Evolutionary conservation across 2,888 invertebrate species (phyloP).

Genomic region (Drosophila helvetica): DNA sequence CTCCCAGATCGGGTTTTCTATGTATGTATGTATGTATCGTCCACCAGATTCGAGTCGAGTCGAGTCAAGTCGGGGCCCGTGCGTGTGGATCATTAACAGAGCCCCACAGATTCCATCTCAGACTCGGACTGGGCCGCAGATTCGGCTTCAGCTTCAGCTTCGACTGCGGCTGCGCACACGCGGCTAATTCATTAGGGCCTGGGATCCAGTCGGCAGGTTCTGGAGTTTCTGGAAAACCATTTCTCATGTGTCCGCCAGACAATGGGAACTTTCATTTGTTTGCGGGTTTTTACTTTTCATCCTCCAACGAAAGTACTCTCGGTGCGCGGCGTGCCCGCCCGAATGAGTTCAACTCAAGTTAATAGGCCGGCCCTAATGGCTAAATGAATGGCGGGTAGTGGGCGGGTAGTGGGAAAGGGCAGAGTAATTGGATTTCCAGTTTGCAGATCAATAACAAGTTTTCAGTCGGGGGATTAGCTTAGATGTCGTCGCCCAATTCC

Average conservation of each 20-base stretch:
- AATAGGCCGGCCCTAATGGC: conserved; percentile 39
- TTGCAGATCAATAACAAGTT: conserved; percentile 11
- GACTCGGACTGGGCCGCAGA: conserved; percentile 11
- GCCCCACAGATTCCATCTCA: neutral
- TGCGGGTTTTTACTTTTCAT: conserved; percentile 67
- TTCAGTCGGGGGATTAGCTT: neutral
- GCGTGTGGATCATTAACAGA: conserved; percentile 71
- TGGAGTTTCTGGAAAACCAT: conserved; percentile 10
- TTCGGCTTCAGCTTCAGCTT: conserved; percentile 13
- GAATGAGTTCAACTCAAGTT: conserved; percentile 46
- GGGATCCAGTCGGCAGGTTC: neutral
- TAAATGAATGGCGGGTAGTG: conserved; percentile 31
- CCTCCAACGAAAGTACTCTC: conserved; percentile 58
- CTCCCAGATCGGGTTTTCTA: conserved; percentile 53
- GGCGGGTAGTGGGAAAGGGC: neutral
- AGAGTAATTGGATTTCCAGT: conserved; percentile 32
- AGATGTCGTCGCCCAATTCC: conserved; percentile 30
- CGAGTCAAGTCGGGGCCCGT: conserved; percentile 25
- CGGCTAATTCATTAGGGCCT: conserved; percentile 64
- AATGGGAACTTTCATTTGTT: conserved; percentile 73
- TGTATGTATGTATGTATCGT: neutral
- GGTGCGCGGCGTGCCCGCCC: conserved; percentile 5
- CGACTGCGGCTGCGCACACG: conserved; percentile 70
- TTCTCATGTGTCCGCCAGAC: conserved; percentile 34
- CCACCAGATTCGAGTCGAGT: no score